Evolutionary conservation across 2,888 invertebrate genomes (phyloP), one percentile per base, ranked within the genome.

Genomic region (Spilosoma lubricipeda): DNA sequence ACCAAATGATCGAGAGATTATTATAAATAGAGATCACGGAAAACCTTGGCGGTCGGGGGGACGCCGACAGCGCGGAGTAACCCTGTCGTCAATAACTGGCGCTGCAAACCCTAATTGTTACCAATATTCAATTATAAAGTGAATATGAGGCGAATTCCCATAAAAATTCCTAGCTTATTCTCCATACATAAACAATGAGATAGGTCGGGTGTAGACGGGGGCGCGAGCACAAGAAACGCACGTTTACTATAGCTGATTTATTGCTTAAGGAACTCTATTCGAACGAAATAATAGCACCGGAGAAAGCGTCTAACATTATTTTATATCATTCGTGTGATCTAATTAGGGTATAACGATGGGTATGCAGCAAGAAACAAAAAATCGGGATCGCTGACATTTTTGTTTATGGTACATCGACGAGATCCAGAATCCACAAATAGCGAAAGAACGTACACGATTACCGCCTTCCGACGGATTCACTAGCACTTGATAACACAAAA

Each of bases 311-410:
- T 92, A 91, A 88, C 89, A 92, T 93, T 93, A 94, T 92, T 94
- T 93, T 92, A 93, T 93, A 94, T 93, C 91, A 94, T 93, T 94
- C 94, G 92, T 93, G 94, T 94, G 94, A 94, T 95, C 92, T 94
- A 95, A 94, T 94, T 95, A 94, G 88, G 91, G 92, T 95, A 89
- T 91, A 94, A 92, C 93, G 93, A 93, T 93, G 92, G 93, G 92
- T 92, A 95, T 93, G 93, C 95, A 93, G 93, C 89, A 90, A 94
- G 95, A 95, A 95, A 95, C 95, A 96, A 96, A 96, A 96, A 96
- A 95, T 96, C 90, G 93, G 94, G 95, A 95, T 95, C 95, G 95
- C 95, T 96, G 96, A 96, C 96, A 96, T 96, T 96, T 96, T 96
- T 96, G 96, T 96, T 96, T 96, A 96, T 96, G 96, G 96, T 96